Percentiles rank a stretch among this genome's conserved stretches.
Conservation (phyloP, 2,113 vertebrate genomes). For the Lasiurus borealis region DNA sequence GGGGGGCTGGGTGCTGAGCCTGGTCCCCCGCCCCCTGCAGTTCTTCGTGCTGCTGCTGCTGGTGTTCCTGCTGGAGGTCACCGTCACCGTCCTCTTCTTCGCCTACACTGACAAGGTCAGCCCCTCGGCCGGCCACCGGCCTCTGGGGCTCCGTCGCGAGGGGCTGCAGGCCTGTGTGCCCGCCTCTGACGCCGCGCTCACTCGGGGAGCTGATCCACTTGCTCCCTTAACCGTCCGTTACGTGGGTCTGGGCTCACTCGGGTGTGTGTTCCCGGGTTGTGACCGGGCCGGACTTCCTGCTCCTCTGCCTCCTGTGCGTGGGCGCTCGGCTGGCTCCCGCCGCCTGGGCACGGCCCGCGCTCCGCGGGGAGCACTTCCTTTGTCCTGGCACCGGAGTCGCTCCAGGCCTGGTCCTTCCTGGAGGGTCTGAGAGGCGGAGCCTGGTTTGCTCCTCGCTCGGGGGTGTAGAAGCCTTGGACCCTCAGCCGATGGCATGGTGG, state of each 20-base stretch:
- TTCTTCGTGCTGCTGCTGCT: conserved; percentile 97
- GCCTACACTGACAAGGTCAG: conserved; percentile 96
- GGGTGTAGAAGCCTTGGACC: not conserved
- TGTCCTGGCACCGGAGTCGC: not conserved
- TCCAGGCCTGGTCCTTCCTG: too few species aligned
- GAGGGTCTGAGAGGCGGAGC: too few species aligned
- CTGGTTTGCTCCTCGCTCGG: accelerated
- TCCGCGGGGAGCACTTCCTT: not conserved
- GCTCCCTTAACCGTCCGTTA: accelerated
- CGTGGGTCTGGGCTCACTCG: accelerated
- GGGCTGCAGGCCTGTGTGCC: accelerated
- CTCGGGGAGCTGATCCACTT: not conserved
- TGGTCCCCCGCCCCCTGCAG: conserved; percentile 84
- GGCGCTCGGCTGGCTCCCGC: not conserved
- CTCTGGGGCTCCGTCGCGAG: not conserved
- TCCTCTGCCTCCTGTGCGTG: accelerated
- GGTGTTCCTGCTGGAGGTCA: conserved; percentile 96
- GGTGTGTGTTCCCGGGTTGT: accelerated
- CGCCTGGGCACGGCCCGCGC: not conserved
- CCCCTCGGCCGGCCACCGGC: not conserved
- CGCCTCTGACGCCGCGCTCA: too few species aligned
- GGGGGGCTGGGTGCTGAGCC: not conserved
- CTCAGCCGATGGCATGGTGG: accelerated
- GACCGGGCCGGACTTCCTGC: accelerated
- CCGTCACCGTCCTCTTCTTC: conserved; percentile 95